Conservation (phyloP, 2,888 invertebrate genomes). For the Sclerodermus sp. region DNA sequence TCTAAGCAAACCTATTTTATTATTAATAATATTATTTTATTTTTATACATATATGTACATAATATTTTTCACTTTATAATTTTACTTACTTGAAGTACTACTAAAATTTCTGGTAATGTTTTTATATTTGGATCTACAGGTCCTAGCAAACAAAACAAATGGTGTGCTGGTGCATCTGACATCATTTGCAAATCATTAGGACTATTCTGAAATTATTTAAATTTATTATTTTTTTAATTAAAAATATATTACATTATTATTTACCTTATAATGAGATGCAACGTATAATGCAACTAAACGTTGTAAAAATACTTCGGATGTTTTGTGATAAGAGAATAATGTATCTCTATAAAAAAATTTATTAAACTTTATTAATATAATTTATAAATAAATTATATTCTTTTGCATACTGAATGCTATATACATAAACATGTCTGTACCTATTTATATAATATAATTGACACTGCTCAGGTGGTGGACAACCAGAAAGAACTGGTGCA, state of each 20-base stretch:
- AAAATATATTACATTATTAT: not conserved
- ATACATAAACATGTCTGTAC: constrained; percentile 23
- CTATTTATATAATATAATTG: constrained; percentile 82
- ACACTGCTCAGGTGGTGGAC: constrained; percentile 87
- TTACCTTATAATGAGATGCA: constrained; percentile 94
- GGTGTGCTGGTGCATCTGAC: constrained; percentile 98
- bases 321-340: constrained; percentile 93
- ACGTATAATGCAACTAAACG: constrained; percentile 91
- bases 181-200: constrained; percentile 98
- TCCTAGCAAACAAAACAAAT: constrained; percentile 90
- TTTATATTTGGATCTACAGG: constrained; percentile 76
- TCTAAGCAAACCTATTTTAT: constrained; percentile 66
- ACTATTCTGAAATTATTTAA: constrained; percentile 71
- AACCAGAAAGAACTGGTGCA: constrained; percentile 71
- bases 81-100: constrained; percentile 76
- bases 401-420: not conserved
- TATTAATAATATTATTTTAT: not conserved
- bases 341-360: constrained; percentile 73
- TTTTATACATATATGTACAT: not conserved
- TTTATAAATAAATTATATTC: too few relatives aligned
- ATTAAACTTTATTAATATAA: too few relatives aligned
- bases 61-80: not conserved
- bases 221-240: not conserved
- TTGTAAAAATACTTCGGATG: constrained; percentile 90
- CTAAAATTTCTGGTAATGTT: constrained; percentile 87